Evolutionary conservation across 2,113 vertebrate species (phyloP), one percentile per base, ranked within the genome.

Genomic region (Gallinago undulata): DNA sequence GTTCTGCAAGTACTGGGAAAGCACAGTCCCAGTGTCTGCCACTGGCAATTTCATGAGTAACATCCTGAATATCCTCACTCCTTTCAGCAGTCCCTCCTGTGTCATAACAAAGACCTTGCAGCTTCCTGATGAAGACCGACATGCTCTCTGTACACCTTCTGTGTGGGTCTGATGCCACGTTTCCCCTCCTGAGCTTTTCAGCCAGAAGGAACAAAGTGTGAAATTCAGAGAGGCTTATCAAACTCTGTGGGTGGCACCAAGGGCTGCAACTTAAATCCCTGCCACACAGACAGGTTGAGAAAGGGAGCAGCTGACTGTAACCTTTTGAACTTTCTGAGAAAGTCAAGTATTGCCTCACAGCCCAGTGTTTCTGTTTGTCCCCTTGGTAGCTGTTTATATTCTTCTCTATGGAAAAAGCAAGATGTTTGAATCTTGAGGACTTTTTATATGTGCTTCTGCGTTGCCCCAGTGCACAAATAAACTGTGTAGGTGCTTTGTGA

Each of bases 241-340:
- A 89, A 60, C 55, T 90, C 77, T 62, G 69, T 90, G 91, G 50
- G 89, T 83, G 87, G 89, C 85, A 93, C 50, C 57, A 83, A 81
- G 48, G 37, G 31, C 62, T 84, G 79, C 27, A 48, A 37, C 63
- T 74, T 78, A 91, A 96, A 94, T 41, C 13, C 18, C 48, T 0
- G 1, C 45, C 53, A 11, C 77, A 47, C n/a, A 94, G 78, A 69
- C 69, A 93, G 73, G 76, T 92, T 89, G 76, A 92, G 88, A 94
- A 95, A 94, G 67, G 41, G 69, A 93, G 59, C 81, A 78, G 31
- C 56, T 92, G 63, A 90, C 67, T 83, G 48, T 80, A 91, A 97
- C 94, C 84, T 96, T 96, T 89, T 88, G 95, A 97, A 97, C 95
- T 96, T 95, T 89, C 74, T 95, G 90, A 93, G 88, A 89, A 96